Percentiles rank a stretch among this genome's conserved stretches.
Evolutionary conservation across 1,140 invertebrate species (phyloP).

Genomic region (Neodiprion pinetum): DNA sequence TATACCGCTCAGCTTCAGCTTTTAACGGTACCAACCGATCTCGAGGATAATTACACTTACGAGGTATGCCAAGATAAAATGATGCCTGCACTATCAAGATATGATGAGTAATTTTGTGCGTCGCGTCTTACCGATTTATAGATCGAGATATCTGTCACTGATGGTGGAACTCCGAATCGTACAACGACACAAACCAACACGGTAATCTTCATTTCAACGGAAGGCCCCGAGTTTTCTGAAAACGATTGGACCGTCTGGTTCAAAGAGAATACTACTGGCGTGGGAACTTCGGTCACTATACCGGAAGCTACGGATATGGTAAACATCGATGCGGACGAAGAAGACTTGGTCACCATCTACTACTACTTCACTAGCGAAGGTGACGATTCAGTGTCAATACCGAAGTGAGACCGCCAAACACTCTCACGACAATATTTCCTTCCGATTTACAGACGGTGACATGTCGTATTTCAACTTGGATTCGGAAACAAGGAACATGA

Average conservation of each 20-base stretch:
- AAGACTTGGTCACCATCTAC: constrained; percentile 52
- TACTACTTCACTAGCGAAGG: constrained; percentile 56
- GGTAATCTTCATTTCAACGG: constrained; percentile 57
- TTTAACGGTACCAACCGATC: constrained; percentile 13
- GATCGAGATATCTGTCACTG: constrained; percentile 56
- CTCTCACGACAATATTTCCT: neutral
- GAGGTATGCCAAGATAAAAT: constrained; percentile 15
- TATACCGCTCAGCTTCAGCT: constrained; percentile 40
- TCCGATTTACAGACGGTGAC: constrained; percentile 49
- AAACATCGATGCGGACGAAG: constrained; percentile 42
- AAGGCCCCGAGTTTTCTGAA: constrained; percentile 48
- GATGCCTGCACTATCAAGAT: neutral
- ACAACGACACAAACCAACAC: constrained; percentile 36
- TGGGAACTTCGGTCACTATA: constrained; percentile 45
- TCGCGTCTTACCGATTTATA: constrained; percentile 27
- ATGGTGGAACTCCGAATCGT: constrained; percentile 55
- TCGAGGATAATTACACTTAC: constrained; percentile 15
- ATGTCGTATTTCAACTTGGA: constrained; percentile 54
- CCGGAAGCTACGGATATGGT: constrained; percentile 57
- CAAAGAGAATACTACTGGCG: constrained; percentile 56
- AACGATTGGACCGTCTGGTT: constrained; percentile 34
- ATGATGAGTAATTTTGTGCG: neutral
- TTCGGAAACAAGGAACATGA: constrained; percentile 45
- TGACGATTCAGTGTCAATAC: constrained; percentile 32
- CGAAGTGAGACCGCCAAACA: neutral